These are phyloP conservation scores for Morone saxatilis DNA, from an alignment of 2,113 vertebrate species.

Conservation along the genomic window DNA sequence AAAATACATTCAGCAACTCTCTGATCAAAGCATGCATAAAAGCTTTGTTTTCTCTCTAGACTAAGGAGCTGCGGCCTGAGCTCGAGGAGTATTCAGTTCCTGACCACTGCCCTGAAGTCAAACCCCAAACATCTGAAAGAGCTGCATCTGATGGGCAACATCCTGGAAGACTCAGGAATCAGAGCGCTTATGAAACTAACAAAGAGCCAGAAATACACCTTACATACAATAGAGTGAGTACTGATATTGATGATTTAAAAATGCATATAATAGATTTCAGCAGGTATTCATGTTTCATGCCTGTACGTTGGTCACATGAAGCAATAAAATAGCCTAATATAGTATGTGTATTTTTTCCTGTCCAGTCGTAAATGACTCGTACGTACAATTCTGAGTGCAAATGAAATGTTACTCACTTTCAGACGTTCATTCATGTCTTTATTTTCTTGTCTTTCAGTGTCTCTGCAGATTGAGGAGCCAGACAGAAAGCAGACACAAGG, in stretches of 20 bases:
- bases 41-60: slow-evolving; percentile 33
- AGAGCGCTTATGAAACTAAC: slow-evolving; percentile 32
- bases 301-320: not conserved
- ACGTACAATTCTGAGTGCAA: not conserved
- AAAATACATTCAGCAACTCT: not conserved
- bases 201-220: slow-evolving; percentile 38
- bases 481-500: not conserved
- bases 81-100: slow-evolving; percentile 36
- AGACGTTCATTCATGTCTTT: not conserved
- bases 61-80: slow-evolving; percentile 64
- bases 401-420: not conserved
- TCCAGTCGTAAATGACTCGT: not conserved
- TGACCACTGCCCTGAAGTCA: slow-evolving; percentile 52
- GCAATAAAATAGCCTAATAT: not conserved
- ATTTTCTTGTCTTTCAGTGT: slow-evolving; percentile 33
- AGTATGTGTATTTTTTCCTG: not conserved
- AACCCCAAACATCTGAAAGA: slow-evolving; percentile 62
- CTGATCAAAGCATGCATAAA: not conserved
- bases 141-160: slow-evolving; percentile 72
- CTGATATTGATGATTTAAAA: not conserved
- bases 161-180: slow-evolving; percentile 23
- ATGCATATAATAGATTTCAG: not conserved
- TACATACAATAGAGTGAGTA: slow-evolving; percentile 66
- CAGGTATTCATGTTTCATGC: not conserved
- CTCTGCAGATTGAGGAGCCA: slow-evolving; percentile 7